Percentiles rank a stretch among this genome's conserved stretches.
phyloP scores from a whole-genome alignment of 53 echinoderm and acorn worm genomes.

The Luidia sarsii region DNA sequence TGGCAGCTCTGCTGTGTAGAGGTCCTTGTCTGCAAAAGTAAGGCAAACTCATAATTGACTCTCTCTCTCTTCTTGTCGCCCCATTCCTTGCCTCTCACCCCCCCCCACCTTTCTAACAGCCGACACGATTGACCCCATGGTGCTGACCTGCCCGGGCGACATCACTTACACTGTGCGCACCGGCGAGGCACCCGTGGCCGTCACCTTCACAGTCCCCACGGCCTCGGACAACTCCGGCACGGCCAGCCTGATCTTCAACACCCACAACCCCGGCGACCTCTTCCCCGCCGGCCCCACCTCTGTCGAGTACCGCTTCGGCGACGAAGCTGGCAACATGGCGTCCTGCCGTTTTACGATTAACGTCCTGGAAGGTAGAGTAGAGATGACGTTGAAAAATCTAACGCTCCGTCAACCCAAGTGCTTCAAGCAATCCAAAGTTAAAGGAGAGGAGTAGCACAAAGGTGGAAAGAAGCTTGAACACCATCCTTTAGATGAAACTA shows the following conservation, averaged over 20 bases:
- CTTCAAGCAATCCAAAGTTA: too few species aligned
- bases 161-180: conserved; percentile 51
- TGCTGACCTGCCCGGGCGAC: conserved; percentile 55
- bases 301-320: conserved; percentile 59
- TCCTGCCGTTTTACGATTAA: conserved; percentile 44
- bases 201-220: conserved; percentile 52
- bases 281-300: conserved; percentile 48
- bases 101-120: conserved; percentile 3
- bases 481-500: too few species aligned
- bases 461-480: too few species aligned
- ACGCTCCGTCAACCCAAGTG: too few species aligned
- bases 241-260: conserved; percentile 19
- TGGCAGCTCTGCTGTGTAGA: too few species aligned
- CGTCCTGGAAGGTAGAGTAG: conserved; percentile 55
- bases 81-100: neutral
- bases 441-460: too few species aligned
- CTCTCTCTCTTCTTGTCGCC: too few species aligned
- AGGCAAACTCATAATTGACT: too few species aligned
- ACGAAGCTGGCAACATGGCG: conserved; percentile 48
- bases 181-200: conserved; percentile 31
- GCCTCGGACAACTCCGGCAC: conserved; percentile 54
- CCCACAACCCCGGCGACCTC: conserved; percentile 40
- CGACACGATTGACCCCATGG: conserved; percentile 51
- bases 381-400: too few species aligned
- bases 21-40: too few species aligned